Base-by-base conservation (phyloP, 2,888 invertebrate species). In the Anthophora plumipes region DNA sequence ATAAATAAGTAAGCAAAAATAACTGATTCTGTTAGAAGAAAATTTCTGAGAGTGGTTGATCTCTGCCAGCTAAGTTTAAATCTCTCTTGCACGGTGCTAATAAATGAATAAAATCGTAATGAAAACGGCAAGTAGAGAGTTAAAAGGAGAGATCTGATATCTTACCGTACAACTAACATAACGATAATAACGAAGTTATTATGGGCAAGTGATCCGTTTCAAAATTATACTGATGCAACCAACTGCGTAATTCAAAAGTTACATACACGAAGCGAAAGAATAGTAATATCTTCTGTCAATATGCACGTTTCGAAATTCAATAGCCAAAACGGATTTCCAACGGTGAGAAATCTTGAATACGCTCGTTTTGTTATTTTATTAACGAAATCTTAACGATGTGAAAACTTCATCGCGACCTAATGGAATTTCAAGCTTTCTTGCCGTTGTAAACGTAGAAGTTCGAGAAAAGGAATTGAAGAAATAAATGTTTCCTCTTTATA, bases 241-340 rank as follows among this genome's bases (percentile, higher is more conserved):
- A 46, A 14, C 59, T 39, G 14, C 31, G 54, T 55, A 78, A 78
- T 78, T 61, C 39, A 55, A 60, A 79, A 71, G 46, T 25, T 61
- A 67, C 60, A 41, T 20, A 66, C 7, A 39, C 14, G 6, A 5
- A 22, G 50, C 31, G 79, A 79, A 71, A 66, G 59, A 54, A 60
- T 43, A 17, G 50, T 59, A 22, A 52, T 48, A 17, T 22, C 25
- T n/a, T 46, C 12, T 25, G 43, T 11, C 43, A 46, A 75, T 37
- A 48, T 25, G 9, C 14, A n/a, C 17, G 31, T 57, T 57, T 68
- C 14, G 22, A 60, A 31, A 17, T 57, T 31, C 20, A 3, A 43
- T 37, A 20, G 37, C 31, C n/a, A 9, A 31, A n/a, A 14, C 12
- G 12, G 4, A 37, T 39, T 55, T 52, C 25, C 8, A 60, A 20